A percentile compares a stretch with the other conserved stretches of the same genome.
These are phyloP conservation scores for Coracias cyanogaster DNA, from an alignment of 2,797 vertebrate genomes.

Conservation along the genomic window DNA sequence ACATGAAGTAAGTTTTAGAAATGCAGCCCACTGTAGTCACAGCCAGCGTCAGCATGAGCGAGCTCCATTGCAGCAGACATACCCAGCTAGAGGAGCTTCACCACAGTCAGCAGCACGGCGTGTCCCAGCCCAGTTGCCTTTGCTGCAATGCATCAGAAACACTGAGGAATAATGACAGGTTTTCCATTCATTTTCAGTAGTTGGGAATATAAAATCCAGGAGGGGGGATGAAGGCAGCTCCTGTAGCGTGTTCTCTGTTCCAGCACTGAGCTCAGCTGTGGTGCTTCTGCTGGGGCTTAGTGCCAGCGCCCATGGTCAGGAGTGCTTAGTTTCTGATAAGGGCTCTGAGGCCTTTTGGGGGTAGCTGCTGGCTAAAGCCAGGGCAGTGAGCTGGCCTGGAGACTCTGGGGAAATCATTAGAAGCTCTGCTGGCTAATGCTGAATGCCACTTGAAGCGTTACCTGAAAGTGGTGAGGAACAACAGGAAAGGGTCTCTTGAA, in stretches of 20 bases:
- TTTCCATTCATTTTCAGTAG: neutral
- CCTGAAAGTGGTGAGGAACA: neutral
- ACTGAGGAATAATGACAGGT: neutral
- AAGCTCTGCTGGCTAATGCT: neutral
- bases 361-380: neutral
- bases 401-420: neutral
- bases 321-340: neutral
- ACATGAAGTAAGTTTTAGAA: neutral
- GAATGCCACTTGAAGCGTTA: neutral
- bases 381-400: neutral
- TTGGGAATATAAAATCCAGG: neutral
- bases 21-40: neutral
- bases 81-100: neutral
- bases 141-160: neutral
- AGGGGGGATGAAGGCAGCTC: neutral
- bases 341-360: neutral
- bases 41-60: fast-evolving
- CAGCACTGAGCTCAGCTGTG: neutral
- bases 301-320: neutral
- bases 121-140: neutral
- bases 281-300: neutral
- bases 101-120: neutral
- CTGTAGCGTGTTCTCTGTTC: neutral
- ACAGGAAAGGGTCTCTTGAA: neutral
- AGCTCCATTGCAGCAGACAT: neutral